phyloP scores from a whole-genome alignment of 2,113 vertebrate species.

The cat (Felis catus) region F.catus_Fca126_mat1.0 CM031414.1:99790501-99791000 shows the following conservation, averaged over 20 bases:
- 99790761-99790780: not conserved
- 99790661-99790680: not conserved
- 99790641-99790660: not conserved
- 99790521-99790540: not conserved
- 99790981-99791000: too few species aligned
- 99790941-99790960: not conserved
- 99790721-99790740: not conserved
- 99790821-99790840: not conserved
- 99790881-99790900: not conserved
- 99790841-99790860: not conserved
- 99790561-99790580: not conserved
- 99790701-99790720: not conserved
- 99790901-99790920: not conserved
- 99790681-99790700: not conserved
- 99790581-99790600: not conserved
- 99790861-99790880: not conserved
- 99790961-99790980: not conserved
- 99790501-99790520: not conserved
- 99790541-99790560: not conserved
- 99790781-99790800: not conserved
- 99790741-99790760: not conserved
- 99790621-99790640: not conserved
- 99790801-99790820: not conserved
- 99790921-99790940: slow-evolving; percentile 34
- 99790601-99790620: not conserved